Percentiles rank a stretch among this genome's conserved stretches.
phyloP scores from a whole-genome alignment of 1,140 invertebrate genomes.

The Eubasilissa regina region DNA sequence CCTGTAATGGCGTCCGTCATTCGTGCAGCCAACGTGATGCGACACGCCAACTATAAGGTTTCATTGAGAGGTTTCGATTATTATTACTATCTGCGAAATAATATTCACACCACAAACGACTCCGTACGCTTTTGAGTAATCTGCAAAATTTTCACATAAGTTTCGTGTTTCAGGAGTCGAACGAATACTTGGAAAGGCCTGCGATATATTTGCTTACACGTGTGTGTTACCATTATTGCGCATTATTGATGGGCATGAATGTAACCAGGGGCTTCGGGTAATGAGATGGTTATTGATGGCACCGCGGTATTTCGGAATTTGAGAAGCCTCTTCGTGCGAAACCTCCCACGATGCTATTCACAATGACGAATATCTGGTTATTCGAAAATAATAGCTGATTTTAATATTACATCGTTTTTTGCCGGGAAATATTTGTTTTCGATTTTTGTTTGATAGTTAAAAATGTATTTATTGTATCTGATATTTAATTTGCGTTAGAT shows the following conservation, averaged over 20 bases:
- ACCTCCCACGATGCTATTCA: too few relatives aligned
- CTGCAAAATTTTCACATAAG: constrained; percentile 30
- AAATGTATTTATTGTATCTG: too few relatives aligned
- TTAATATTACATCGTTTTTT: too few relatives aligned
- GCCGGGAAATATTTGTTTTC: too few relatives aligned
- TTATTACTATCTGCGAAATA: background rate
- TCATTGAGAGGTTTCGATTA: constrained; percentile 26
- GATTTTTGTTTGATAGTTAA: too few relatives aligned
- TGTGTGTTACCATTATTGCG: background rate
- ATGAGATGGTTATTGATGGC: background rate
- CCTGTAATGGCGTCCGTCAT: constrained; percentile 16
- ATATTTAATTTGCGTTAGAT: too few relatives aligned
- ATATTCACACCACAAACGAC: background rate
- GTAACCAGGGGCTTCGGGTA: background rate
- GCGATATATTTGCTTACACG: background rate
- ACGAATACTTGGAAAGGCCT: background rate
- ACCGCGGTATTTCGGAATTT: background rate
- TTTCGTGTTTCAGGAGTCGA: constrained; percentile 11
- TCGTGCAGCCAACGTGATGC: constrained; percentile 5
- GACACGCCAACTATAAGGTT: constrained; percentile 28
- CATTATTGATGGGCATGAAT: constrained; percentile 6
- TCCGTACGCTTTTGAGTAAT: constrained; percentile 3
- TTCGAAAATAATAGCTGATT: too few relatives aligned
- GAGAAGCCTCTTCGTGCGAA: constrained; percentile 13
- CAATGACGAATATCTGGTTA: too few relatives aligned